Base-by-base conservation (phyloP, 2,888 invertebrate species). In the Ophion slaviceki region DNA sequence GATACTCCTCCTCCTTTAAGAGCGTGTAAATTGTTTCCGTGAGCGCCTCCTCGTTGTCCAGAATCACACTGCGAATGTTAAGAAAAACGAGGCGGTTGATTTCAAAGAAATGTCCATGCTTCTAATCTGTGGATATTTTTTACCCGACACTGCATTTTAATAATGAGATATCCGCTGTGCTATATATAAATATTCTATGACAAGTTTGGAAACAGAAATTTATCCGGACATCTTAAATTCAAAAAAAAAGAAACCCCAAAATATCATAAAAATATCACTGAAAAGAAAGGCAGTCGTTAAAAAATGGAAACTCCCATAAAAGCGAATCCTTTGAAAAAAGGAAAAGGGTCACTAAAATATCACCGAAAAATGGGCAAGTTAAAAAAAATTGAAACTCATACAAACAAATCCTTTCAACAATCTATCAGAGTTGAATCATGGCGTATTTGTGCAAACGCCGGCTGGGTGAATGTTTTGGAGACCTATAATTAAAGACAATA, bases 1-100 rank as follows among this genome's bases (percentile, higher is more conserved):
- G 96, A 93, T 97, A 97, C 0, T 96, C 96, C 70, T 96, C 96
- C 47, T 95, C 95, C 90, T 97, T 96, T 62, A 99, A 94, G 70
- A 99, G 94, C 47, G 96, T 95, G 0, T 97, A 96, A 5, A 97
- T 96, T 0, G 96, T 95, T 85, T 96, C 96, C 62, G 88, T 88
- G 0, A 97, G 91, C 0, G 95, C 94, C 85, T 95, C 94, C 6
- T 94, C 91, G 4, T 94, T 89, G n/a, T 92, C 93, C 70, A 91
- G 90, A 82, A 87, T 88, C 84, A 93, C 86, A 36, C 94, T 94
- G 87, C 2, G 88, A 90, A 75, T 20, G 17, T 24, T 5, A 8
- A 78, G 17, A 45, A 61, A 61, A 66, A 53, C 17, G 11, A 5
- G 53, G 17, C 17, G 17, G 1, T 17, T 17, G 5, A 53, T 17